phyloP scores from a whole-genome alignment of 1,140 invertebrate genomes.

The Meloidogyne chitwoodi region DNA sequence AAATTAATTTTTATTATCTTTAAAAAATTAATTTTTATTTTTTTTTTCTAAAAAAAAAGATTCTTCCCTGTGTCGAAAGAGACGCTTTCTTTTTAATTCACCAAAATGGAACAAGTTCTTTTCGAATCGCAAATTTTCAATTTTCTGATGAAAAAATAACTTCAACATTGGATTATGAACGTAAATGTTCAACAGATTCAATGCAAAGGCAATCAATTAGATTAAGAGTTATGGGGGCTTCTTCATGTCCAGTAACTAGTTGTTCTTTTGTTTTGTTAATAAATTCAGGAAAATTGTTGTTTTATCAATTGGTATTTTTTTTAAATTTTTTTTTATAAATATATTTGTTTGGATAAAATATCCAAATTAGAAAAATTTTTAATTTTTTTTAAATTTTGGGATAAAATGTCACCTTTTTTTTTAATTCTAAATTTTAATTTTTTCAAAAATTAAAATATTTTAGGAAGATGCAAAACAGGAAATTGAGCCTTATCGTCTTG shows the following conservation, averaged over 20 bases:
- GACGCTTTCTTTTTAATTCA: constrained; percentile 46
- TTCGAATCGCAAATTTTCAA: constrained; percentile 28
- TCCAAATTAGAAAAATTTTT: background rate
- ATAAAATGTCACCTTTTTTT: background rate
- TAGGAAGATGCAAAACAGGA: background rate
- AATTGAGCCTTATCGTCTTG: constrained; percentile 12
- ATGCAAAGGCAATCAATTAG: constrained; percentile 35
- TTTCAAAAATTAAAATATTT: background rate
- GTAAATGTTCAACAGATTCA: constrained; percentile 21
- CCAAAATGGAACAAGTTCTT: constrained; percentile 38
- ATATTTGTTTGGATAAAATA: background rate
- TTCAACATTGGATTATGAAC: constrained; percentile 32
- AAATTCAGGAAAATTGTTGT: constrained; percentile 37
- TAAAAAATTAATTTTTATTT: too few species aligned
- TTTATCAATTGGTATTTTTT: constrained; percentile 37
- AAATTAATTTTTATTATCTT: too few species aligned
- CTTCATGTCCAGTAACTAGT: constrained; percentile 37
- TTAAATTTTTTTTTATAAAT: constrained; percentile 11
- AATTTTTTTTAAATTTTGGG: background rate
- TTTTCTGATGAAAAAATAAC: constrained; percentile 16
- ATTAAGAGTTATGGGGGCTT: constrained; percentile 30
- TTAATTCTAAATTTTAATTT: background rate
- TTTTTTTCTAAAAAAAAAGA: constrained; percentile 26
- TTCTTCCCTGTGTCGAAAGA: constrained; percentile 33
- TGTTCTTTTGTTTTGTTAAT: constrained; percentile 34